Evolutionary conservation across 2,888 invertebrate species (phyloP).

Genomic region (Acanthoscelides obtectus): DNA sequence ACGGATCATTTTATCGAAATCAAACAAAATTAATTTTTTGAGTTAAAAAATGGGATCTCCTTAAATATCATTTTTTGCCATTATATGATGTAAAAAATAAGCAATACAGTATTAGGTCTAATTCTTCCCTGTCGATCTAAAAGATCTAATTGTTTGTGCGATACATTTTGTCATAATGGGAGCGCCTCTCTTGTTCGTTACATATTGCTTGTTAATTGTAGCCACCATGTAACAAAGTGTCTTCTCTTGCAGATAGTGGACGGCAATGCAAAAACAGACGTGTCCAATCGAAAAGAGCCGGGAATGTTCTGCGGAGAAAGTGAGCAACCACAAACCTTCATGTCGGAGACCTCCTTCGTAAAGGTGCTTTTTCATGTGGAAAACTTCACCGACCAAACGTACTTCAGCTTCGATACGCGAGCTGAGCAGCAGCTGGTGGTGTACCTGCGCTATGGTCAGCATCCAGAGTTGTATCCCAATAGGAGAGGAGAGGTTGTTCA

Average conservation of each 20-base stretch:
- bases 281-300: slow-evolving; percentile 81
- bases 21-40: too few species aligned
- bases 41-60: too few species aligned
- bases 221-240: too few species aligned
- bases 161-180: too few species aligned
- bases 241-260: slow-evolving; percentile 70
- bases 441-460: slow-evolving; percentile 86
- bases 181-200: neutral
- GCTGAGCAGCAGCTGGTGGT: slow-evolving; percentile 90
- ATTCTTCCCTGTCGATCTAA: too few species aligned
- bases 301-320: slow-evolving; percentile 92
- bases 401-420: slow-evolving; percentile 80
- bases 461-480: slow-evolving; percentile 88
- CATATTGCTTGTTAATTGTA: neutral
- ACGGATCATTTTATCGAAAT: too few species aligned
- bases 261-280: slow-evolving; percentile 84
- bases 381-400: slow-evolving; percentile 89
- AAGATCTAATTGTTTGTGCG: too few species aligned
- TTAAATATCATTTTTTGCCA: too few species aligned
- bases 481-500: slow-evolving; percentile 83
- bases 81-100: too few species aligned
- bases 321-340: slow-evolving; percentile 90
- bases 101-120: too few species aligned
- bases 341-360: slow-evolving; percentile 90
- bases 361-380: slow-evolving; percentile 88